Percentiles rank a stretch among this genome's conserved stretches.
phyloP scores from a whole-genome alignment of 2,888 invertebrate species.

The Pandemis cinnamomeana region DNA sequence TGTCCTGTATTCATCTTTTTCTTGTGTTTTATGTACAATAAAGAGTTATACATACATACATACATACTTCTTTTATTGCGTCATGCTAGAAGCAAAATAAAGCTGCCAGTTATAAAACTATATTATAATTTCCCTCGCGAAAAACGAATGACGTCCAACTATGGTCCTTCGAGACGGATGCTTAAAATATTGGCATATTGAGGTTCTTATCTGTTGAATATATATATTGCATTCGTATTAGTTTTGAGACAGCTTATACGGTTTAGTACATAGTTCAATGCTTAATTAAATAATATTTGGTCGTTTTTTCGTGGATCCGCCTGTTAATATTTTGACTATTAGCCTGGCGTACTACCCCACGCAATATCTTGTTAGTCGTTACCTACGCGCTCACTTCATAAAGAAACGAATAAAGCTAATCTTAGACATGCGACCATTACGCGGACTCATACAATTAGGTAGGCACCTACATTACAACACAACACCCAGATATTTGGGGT shows the following conservation, averaged over 20 bases:
- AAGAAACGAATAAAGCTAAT: slow-evolving; percentile 22
- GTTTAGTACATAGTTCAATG: too few species aligned
- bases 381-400: slow-evolving; percentile 12
- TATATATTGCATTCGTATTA: too few species aligned
- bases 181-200: neutral
- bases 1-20: too few species aligned
- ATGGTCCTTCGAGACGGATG: neutral
- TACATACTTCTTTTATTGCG: neutral
- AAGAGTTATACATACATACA: too few species aligned
- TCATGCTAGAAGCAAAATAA: neutral
- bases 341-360: neutral
- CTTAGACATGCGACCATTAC: slow-evolving; percentile 24
- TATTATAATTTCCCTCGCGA: neutral
- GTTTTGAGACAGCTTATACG: too few species aligned
- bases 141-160: neutral
- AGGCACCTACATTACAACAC: slow-evolving; percentile 22
- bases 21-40: too few species aligned
- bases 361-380: slow-evolving; percentile 4
- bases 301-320: neutral
- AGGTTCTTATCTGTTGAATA: too few species aligned
- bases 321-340: too few species aligned
- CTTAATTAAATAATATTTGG: too few species aligned
- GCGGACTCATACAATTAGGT: slow-evolving; percentile 18
- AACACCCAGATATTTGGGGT: slow-evolving; percentile 39
- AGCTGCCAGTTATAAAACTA: neutral